Evolutionary conservation across 2,113 vertebrate species (phyloP).

Genomic region (Probosciger aterrimus): DNA sequence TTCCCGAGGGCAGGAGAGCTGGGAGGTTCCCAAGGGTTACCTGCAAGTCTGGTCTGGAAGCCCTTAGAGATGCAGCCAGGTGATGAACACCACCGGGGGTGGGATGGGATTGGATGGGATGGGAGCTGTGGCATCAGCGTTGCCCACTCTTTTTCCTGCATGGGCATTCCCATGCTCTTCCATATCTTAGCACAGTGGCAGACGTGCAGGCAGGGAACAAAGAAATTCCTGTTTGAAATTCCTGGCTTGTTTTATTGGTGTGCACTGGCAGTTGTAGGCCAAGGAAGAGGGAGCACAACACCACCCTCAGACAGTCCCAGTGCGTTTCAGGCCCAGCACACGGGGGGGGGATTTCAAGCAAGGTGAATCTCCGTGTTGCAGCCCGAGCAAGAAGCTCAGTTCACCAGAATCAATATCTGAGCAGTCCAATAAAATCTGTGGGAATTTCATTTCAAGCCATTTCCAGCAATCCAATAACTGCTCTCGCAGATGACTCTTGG

Average conservation of each 20-base stretch:
- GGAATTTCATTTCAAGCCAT: neutral
- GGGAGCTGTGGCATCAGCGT: neutral
- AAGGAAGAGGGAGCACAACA: neutral
- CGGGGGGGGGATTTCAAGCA: neutral
- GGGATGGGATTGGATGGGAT: neutral
- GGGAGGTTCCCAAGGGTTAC: fast-evolving
- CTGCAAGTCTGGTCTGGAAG: neutral
- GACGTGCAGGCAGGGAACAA: neutral
- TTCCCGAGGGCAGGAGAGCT: neutral
- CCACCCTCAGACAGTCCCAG: neutral
- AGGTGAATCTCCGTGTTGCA: neutral
- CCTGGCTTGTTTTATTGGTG: neutral
- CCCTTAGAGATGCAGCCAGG: neutral
- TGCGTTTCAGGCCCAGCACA: fast-evolving
- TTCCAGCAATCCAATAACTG: neutral
- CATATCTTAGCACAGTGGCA: neutral
- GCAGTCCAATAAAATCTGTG: neutral
- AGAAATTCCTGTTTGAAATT: neutral
- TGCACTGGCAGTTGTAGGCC: neutral
- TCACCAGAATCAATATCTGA: neutral
- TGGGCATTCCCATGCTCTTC: neutral
- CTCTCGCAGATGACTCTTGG: neutral
- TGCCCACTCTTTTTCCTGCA: fast-evolving
- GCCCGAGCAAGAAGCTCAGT: neutral
- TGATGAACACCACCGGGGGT: neutral